phyloP scores from a whole-genome alignment of 2,888 invertebrate genomes.

The Cheilosia vernalis region DNA sequence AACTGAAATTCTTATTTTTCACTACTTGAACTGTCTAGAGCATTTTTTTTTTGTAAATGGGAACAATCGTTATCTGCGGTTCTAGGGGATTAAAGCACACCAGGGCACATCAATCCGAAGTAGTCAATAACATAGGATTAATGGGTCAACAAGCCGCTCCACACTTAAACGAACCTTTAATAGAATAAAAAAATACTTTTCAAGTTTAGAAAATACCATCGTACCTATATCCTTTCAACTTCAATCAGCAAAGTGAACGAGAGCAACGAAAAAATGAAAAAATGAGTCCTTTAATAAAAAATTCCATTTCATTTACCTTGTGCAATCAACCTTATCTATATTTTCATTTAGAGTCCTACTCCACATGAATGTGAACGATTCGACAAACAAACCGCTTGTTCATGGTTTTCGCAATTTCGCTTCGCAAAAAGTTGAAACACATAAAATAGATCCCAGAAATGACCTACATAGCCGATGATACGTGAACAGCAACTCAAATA shows the following conservation, averaged over 20 bases:
- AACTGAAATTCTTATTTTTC: too few species aligned
- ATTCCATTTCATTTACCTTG: slow-evolving; percentile 26
- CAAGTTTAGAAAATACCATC: too few species aligned
- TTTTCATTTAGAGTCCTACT: slow-evolving; percentile 26
- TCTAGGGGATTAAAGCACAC: too few species aligned
- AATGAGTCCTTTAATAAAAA: slow-evolving; percentile 17
- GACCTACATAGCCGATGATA: slow-evolving; percentile 54
- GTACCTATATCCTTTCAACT: background rate
- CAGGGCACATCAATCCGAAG: too few species aligned
- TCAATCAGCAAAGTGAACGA: slow-evolving; percentile 6
- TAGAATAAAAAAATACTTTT: too few species aligned
- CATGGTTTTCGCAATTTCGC: slow-evolving; percentile 20
- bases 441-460: slow-evolving; percentile 42
- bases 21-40: too few species aligned
- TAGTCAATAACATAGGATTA: too few species aligned
- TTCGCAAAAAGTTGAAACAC: background rate
- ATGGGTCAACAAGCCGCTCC: too few species aligned
- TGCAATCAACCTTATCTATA: slow-evolving; percentile 12
- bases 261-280: slow-evolving; percentile 14
- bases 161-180: too few species aligned
- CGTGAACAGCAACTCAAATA: slow-evolving; percentile 60
- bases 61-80: too few species aligned
- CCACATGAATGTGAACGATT: slow-evolving; percentile 39
- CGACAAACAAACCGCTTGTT: slow-evolving; percentile 46
- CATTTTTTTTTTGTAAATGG: too few species aligned